phyloP scores from a whole-genome alignment of 2,888 invertebrate genomes.

The Drosophila austrosaltans region DNA sequence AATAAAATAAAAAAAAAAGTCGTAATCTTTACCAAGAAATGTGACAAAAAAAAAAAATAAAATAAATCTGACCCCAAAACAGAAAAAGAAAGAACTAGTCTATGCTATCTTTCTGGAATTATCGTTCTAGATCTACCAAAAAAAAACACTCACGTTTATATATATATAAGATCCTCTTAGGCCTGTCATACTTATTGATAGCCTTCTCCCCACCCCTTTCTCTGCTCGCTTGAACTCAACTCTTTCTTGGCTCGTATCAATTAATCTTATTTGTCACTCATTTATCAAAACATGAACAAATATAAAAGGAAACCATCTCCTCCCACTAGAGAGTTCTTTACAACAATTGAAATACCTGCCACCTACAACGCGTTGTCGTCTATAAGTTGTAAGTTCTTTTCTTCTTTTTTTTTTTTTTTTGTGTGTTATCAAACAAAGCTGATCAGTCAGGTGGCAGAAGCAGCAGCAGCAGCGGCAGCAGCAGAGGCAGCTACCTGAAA shows the following conservation, averaged over 20 bases:
- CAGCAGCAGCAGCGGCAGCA: conserved; percentile 50
- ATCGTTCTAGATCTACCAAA: conserved; percentile 18
- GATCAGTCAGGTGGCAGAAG: conserved; percentile 76
- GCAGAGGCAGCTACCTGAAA: conserved; percentile 59
- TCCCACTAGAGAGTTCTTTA: conserved; percentile 24
- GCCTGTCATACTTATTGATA: conserved; percentile 64
- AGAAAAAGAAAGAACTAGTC: neutral
- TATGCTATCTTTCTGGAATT: conserved; percentile 19
- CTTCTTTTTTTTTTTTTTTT: conserved; percentile 32
- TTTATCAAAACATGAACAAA: conserved; percentile 60
- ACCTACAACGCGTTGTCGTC: conserved; percentile 27
- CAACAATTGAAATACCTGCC: conserved; percentile 37
- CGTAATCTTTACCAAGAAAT: conserved; percentile 1
- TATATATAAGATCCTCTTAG: conserved; percentile 72
- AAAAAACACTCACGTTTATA: neutral
- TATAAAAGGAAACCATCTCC: conserved; percentile 15
- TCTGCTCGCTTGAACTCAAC: conserved; percentile 26
- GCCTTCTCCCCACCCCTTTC: neutral
- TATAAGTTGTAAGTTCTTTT: conserved; percentile 13
- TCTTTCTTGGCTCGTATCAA: conserved; percentile 53
- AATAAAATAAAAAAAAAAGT: neutral
- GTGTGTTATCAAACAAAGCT: conserved; percentile 77
- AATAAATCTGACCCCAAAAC: conserved; percentile 11
- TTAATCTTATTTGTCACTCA: conserved; percentile 79
- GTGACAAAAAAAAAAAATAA: neutral